Evolutionary conservation across 2,888 invertebrate genomes (phyloP).

Genomic region (Digitonthophagus gazella): DNA sequence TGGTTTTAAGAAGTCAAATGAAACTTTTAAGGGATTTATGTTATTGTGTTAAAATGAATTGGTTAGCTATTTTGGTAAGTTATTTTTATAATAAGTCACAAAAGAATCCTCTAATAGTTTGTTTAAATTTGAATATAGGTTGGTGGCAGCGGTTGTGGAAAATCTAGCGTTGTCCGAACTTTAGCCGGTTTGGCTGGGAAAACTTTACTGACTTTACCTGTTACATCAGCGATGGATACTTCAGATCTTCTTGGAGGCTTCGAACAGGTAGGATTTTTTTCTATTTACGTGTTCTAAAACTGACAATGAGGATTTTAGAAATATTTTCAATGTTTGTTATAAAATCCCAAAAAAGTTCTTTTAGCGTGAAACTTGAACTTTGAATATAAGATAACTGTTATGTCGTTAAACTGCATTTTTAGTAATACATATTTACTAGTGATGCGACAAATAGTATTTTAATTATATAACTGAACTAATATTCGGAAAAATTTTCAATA

Average conservation of each 20-base stretch:
- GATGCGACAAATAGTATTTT: too few relatives aligned
- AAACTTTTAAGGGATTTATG: slow-evolving; percentile 73
- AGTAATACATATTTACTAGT: too few relatives aligned
- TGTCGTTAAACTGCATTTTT: slow-evolving; percentile 18
- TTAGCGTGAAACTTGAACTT: too few relatives aligned
- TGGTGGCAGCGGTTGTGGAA: slow-evolving; percentile 75
- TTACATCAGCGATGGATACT: slow-evolving; percentile 92
- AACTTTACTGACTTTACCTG: slow-evolving; percentile 70
- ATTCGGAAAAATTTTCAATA: too few relatives aligned
- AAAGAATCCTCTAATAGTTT: slow-evolving; percentile 19
- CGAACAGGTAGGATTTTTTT: slow-evolving; percentile 74
- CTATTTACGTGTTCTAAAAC: not conserved
- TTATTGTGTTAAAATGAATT: slow-evolving; percentile 86
- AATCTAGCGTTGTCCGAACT: slow-evolving; percentile 73
- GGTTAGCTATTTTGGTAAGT: slow-evolving; percentile 84
- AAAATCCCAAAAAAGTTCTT: not conserved
- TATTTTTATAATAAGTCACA: not conserved
- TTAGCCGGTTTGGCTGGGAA: slow-evolving; percentile 74
- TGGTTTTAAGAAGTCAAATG: slow-evolving; percentile 61
- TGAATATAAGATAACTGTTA: too few relatives aligned
- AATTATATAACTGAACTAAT: too few relatives aligned
- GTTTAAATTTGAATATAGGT: slow-evolving; percentile 52
- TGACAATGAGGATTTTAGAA: not conserved
- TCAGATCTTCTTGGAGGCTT: slow-evolving; percentile 95
- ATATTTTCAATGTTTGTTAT: not conserved